Conservation (phyloP, 2,797 vertebrate species). For the Manis crassicaudata region DNA sequence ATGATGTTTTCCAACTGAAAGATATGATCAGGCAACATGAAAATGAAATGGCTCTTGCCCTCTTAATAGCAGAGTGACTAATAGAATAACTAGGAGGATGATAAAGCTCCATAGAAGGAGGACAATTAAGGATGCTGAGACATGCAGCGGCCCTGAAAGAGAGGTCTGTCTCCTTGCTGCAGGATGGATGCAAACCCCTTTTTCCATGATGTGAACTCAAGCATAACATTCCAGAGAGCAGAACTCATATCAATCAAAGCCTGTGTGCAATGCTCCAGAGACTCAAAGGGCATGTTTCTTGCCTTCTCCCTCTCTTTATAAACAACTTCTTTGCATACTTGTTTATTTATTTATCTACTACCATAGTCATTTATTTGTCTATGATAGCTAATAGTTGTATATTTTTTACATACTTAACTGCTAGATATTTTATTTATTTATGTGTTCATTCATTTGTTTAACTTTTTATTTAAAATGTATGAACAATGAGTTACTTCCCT, state of each 20-base stretch:
- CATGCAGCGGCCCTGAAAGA: background rate
- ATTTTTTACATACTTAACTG: background rate
- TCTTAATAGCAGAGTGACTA: slow-evolving; percentile 50
- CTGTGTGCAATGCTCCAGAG: background rate
- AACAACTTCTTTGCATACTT: background rate
- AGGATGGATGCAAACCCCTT: background rate
- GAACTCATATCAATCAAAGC: background rate
- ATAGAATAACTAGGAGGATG: slow-evolving; percentile 42
- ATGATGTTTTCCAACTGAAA: slow-evolving; percentile 2
- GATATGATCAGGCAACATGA: slow-evolving; percentile 43
- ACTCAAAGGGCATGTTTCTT: background rate
- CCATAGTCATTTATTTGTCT: background rate
- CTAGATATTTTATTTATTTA: background rate
- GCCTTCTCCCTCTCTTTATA: background rate
- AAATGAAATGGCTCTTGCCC: slow-evolving; percentile 45
- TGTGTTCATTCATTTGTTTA: background rate
- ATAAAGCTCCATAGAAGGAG: background rate
- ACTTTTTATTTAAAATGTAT: background rate
- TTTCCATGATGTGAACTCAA: slow-evolving; percentile 31
- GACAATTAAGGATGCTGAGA: slow-evolving; percentile 21
- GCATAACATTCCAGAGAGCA: background rate
- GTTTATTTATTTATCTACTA: background rate
- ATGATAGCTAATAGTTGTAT: background rate
- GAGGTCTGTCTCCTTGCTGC: background rate
- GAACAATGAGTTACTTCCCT: background rate